A percentile compares a stretch with the other conserved stretches of the same genome.
Conservation (phyloP, 2,797 vertebrate species). For the Cynopterus sphinx region DNA sequence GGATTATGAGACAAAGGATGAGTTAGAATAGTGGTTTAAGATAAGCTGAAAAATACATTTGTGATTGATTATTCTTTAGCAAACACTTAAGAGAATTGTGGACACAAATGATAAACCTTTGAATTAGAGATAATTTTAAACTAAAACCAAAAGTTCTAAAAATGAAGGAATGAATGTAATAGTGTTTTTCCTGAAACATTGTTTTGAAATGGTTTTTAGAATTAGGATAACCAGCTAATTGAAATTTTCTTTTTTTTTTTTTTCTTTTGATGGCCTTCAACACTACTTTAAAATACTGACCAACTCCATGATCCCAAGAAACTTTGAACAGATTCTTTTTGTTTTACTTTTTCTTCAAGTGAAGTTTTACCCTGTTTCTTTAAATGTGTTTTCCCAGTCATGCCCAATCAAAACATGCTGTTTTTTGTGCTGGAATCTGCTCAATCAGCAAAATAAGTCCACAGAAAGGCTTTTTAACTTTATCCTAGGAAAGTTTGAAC, state of each 20-base stretch:
- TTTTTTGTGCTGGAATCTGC: constrained; percentile 37
- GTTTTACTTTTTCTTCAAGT: background rate
- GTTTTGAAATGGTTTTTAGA: constrained; percentile 53
- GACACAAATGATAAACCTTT: background rate
- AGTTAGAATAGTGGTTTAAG: background rate
- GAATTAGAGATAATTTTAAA: constrained; percentile 58
- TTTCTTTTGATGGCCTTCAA: background rate
- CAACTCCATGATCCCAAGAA: background rate
- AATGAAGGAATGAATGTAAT: background rate
- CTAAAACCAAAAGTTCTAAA: constrained; percentile 27
- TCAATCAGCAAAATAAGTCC: background rate
- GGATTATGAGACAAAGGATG: constrained; percentile 1
- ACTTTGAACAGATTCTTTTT: background rate
- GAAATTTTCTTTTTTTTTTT: background rate
- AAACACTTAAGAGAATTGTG: background rate
- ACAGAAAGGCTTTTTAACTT: background rate
- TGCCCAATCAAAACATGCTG: background rate
- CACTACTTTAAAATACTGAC: constrained; percentile 1
- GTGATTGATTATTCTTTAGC: background rate
- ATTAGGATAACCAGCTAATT: background rate
- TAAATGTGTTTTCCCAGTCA: background rate
- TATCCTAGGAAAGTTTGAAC: background rate
- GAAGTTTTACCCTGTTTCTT: constrained; percentile 8
- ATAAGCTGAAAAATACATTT: constrained; percentile 26
- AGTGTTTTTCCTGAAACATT: background rate